phyloP scores from a whole-genome alignment of 2,888 invertebrate genomes.

The Agrotis clavis region DNA sequence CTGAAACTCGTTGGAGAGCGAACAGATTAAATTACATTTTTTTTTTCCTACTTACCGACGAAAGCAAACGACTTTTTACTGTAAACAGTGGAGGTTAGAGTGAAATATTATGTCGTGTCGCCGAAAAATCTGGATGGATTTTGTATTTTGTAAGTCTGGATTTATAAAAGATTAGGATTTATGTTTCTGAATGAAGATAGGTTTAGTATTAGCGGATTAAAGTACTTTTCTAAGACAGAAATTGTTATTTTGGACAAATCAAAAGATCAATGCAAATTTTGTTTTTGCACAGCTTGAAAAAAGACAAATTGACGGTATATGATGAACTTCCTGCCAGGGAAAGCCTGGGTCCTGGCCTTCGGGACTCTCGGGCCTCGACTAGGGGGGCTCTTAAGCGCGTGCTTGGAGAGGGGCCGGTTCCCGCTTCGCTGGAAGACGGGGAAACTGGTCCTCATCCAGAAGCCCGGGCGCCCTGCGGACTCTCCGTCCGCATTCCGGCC shows the following conservation, averaged over 20 bases:
- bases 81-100: conserved; percentile 74
- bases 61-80: conserved; percentile 79
- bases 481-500: no score
- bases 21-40: conserved; percentile 87
- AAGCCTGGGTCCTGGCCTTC: no score
- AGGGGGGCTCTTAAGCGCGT: no score
- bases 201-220: conserved; percentile 1
- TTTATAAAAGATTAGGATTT: conserved; percentile 12
- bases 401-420: no score
- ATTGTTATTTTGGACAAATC: no score
- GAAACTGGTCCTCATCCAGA: no score
- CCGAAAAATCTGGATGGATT: conserved; percentile 35
- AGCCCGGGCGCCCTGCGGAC: no score
- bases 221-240: no score
- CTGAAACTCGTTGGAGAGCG: conserved; percentile 85
- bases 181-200: conserved; percentile 6
- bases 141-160: conserved; percentile 15
- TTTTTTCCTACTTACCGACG: conserved; percentile 75
- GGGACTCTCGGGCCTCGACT: no score
- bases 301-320: neutral
- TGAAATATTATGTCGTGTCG: conserved; percentile 50
- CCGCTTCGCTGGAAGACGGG: no score
- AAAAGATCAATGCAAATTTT: neutral
- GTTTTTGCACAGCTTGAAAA: neutral
- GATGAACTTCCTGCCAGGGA: no score